Conservation (phyloP, 2,113 vertebrate genomes). For the Eupsittula cactorum region DNA sequence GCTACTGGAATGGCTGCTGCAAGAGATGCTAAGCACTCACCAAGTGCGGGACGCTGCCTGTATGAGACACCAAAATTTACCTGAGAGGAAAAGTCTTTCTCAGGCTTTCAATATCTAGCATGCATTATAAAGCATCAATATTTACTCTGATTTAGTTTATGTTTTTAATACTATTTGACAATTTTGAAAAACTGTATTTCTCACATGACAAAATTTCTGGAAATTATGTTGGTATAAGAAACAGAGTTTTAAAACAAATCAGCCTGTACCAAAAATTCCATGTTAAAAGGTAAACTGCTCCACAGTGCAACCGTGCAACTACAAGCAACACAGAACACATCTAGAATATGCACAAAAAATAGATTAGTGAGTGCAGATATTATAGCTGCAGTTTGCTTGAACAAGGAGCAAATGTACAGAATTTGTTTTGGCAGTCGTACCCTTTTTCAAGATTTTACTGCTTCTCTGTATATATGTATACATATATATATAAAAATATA, state of each 20-base stretch:
- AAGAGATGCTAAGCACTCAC: conserved; percentile 94
- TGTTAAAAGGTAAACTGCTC: neutral
- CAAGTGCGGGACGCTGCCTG: conserved; percentile 97
- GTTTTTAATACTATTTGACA: neutral
- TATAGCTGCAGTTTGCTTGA: neutral
- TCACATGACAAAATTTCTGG: neutral
- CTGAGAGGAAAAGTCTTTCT: neutral
- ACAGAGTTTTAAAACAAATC: neutral
- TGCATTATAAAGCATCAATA: neutral
- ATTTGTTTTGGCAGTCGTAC: neutral
- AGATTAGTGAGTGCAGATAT: neutral
- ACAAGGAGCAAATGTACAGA: neutral
- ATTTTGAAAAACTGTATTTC: neutral
- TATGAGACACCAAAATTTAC: conserved; percentile 13
- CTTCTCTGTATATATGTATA: neutral
- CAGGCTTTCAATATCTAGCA: neutral
- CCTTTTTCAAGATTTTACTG: neutral
- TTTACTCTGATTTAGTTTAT: neutral
- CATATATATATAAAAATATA: neutral
- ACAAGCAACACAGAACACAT: neutral
- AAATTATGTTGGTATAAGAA: neutral
- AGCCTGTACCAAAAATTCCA: neutral
- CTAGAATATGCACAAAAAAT: neutral
- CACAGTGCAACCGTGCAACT: neutral
- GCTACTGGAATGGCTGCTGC: conserved; percentile 96